These are phyloP conservation scores for Trochalopteron elliotii DNA, from an alignment of 2,113 vertebrate genomes.

Conservation along the genomic window DNA sequence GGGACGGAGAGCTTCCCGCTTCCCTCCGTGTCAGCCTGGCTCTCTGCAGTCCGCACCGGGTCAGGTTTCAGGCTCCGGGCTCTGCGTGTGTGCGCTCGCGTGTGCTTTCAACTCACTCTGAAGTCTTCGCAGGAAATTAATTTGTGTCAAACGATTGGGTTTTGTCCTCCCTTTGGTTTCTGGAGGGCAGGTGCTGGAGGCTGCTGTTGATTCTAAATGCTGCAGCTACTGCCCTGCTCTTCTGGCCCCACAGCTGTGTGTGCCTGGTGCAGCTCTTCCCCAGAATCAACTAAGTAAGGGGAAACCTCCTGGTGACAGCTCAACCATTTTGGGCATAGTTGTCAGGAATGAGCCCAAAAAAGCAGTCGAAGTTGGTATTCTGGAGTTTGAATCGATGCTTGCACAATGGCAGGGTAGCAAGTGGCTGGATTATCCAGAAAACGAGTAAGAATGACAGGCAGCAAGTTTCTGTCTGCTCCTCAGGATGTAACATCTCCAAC, in stretches of 20 bases:
- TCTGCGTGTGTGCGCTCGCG: background rate
- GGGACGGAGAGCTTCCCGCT: background rate
- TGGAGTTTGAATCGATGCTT: background rate
- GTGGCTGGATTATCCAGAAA: background rate
- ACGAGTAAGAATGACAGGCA: background rate
- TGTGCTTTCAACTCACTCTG: conserved; percentile 12
- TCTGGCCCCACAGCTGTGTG: background rate
- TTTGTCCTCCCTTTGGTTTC: background rate
- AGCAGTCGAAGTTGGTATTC: background rate
- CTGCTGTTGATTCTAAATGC: background rate
- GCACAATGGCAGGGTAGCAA: background rate
- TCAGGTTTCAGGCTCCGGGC: background rate
- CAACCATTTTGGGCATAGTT: background rate
- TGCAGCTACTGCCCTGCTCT: background rate
- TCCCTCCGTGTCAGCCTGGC: background rate
- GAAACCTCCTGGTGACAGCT: background rate
- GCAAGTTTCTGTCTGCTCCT: background rate
- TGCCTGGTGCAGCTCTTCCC: background rate
- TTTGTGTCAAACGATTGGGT: background rate
- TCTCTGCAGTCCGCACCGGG: rapidly evolving
- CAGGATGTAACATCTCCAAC: background rate
- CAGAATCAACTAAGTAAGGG: background rate
- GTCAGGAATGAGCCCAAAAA: background rate
- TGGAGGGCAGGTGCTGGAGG: background rate
- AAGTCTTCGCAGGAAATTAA: conserved; percentile 29